These are phyloP conservation scores for Loriculus beryllinus DNA, from an alignment of 2,797 vertebrate species.

Conservation along the genomic window DNA sequence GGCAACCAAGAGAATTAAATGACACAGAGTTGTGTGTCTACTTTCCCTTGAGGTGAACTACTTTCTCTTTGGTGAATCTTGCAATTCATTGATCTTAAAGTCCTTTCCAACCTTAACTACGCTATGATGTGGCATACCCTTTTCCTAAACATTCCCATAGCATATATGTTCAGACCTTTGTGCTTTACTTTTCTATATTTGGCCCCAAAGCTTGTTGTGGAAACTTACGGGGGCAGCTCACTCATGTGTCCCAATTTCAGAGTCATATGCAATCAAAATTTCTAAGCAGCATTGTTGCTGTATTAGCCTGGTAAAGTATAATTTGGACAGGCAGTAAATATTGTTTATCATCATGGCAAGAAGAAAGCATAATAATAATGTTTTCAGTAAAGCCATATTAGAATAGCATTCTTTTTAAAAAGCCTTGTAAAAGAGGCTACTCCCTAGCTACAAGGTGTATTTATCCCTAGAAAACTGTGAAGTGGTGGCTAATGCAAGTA, in stretches of 20 bases:
- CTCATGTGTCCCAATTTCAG: background rate
- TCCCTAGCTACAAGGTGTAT: background rate
- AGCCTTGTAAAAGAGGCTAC: background rate
- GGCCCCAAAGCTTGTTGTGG: constrained; percentile 17
- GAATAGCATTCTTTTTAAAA: background rate
- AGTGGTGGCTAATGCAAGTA: background rate
- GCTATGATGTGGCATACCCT: background rate
- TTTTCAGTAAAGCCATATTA: background rate
- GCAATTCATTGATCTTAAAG: background rate
- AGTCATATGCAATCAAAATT: background rate
- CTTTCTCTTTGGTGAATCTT: constrained; percentile 29
- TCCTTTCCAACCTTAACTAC: background rate
- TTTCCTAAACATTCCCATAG: constrained; percentile 23
- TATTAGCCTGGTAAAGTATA: background rate
- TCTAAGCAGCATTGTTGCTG: background rate
- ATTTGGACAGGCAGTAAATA: background rate
- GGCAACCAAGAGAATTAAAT: constrained; percentile 26
- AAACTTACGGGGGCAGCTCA: background rate
- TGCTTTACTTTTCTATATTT: constrained; percentile 26
- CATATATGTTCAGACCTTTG: constrained; percentile 2
- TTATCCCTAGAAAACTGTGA: background rate
- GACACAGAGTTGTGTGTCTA: background rate
- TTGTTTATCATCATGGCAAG: background rate
- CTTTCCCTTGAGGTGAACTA: constrained; percentile 3
- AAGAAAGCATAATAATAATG: background rate